phyloP scores from a whole-genome alignment of 2,797 vertebrate species.

The Knipowitschia caucasica region DNA sequence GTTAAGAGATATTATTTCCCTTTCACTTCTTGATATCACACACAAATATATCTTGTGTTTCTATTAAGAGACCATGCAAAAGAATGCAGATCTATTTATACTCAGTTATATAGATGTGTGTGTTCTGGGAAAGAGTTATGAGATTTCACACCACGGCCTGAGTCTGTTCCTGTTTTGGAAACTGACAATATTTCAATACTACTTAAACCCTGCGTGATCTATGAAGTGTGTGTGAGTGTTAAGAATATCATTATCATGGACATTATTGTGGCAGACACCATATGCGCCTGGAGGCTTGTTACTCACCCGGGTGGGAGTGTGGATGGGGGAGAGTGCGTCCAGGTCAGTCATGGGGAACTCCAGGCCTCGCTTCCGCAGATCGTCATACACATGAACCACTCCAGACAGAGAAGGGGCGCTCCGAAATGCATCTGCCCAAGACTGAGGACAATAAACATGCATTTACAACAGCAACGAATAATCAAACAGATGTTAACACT shows the following conservation, averaged over 20 bases:
- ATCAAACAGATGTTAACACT: no score
- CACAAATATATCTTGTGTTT: background rate
- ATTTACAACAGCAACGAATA: background rate
- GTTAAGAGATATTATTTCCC: background rate
- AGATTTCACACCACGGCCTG: background rate
- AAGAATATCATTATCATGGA: background rate
- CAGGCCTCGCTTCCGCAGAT: conserved; percentile 88
- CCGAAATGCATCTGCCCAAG: conserved; percentile 97
- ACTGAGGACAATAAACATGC: conserved; percentile 63
- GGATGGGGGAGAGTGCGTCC: conserved; percentile 93
- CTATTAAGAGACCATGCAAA: background rate
- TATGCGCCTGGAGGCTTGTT: background rate
- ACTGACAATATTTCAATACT: background rate
- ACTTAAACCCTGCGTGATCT: no score
- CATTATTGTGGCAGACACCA: no score
- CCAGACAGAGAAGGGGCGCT: conserved; percentile 87
- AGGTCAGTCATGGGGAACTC: conserved; percentile 99
- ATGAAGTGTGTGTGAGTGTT: no score
- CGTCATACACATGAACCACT: conserved; percentile 91
- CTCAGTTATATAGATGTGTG: background rate
- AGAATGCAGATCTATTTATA: background rate
- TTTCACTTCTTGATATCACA: background rate
- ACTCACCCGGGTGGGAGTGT: conserved; percentile 92
- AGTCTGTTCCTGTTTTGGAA: background rate
- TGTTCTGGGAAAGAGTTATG: background rate